phyloP scores from a whole-genome alignment of 2,888 invertebrate species.

The Thera obeliscata region DNA sequence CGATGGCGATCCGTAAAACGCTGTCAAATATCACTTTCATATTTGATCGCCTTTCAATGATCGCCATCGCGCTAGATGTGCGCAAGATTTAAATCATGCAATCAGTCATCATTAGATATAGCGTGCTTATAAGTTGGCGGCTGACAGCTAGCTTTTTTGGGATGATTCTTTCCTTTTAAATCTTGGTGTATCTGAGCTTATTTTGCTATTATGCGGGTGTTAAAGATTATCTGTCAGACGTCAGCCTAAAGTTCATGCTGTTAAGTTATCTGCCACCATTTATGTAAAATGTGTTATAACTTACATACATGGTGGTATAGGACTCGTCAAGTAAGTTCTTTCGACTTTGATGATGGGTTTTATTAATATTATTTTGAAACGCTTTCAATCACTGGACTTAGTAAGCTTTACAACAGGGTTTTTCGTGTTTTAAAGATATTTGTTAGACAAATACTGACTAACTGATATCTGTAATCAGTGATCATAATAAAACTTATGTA shows the following conservation, averaged over 20 bases:
- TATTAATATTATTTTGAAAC: too few species aligned
- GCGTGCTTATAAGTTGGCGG: neutral
- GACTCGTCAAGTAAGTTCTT: neutral
- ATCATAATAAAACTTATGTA: too few species aligned
- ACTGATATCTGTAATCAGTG: too few species aligned
- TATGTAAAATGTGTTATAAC: constrained; percentile 1
- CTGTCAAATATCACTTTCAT: too few species aligned
- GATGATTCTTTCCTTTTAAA: neutral
- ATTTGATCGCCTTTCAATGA: neutral
- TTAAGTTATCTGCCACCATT: constrained; percentile 4
- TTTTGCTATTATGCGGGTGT: too few species aligned
- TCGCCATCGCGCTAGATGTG: too few species aligned
- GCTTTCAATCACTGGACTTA: too few species aligned
- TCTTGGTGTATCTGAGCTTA: neutral
- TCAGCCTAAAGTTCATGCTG: neutral
- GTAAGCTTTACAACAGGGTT: too few species aligned
- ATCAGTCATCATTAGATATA: neutral
- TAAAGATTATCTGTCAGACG: neutral
- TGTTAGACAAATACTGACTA: too few species aligned
- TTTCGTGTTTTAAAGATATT: too few species aligned
- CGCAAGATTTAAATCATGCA: neutral
- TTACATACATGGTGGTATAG: neutral
- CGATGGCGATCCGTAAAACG: too few species aligned
- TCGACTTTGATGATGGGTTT: neutral
- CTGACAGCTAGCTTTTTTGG: neutral